These are phyloP conservation scores for Ahaetulla prasina DNA, from an alignment of 2,113 vertebrate genomes.

Conservation along the genomic window DNA sequence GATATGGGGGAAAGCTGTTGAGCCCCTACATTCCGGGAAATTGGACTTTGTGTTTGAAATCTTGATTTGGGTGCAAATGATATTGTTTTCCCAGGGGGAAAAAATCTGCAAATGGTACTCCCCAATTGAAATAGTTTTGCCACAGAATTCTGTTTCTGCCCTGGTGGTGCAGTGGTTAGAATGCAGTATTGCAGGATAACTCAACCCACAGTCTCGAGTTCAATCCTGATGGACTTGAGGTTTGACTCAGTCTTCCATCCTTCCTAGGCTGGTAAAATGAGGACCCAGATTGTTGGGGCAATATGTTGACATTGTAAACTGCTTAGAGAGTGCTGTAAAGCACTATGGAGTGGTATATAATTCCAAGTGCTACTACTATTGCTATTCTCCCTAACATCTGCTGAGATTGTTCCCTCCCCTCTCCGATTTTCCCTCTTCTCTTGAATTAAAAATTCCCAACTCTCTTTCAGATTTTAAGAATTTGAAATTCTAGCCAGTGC, in stretches of 20 bases:
- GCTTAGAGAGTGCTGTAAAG: neutral
- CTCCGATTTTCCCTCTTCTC: neutral
- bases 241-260: neutral
- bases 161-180: neutral
- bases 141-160: neutral
- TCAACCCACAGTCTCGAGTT: neutral
- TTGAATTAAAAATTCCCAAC: neutral
- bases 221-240: neutral
- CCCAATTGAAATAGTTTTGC: neutral
- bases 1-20: neutral
- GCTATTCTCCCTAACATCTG: neutral
- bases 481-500: neutral
- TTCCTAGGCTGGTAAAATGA: neutral
- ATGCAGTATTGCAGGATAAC: neutral
- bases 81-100: neutral
- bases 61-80: neutral
- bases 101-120: neutral
- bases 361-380: neutral
- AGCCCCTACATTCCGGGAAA: neutral
- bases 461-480: neutral
- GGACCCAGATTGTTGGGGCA: neutral
- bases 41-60: neutral
- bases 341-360: neutral
- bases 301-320: neutral
- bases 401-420: neutral